Conservation (phyloP, 2,797 vertebrate species). For the Eulemur rubriventer region DNA sequence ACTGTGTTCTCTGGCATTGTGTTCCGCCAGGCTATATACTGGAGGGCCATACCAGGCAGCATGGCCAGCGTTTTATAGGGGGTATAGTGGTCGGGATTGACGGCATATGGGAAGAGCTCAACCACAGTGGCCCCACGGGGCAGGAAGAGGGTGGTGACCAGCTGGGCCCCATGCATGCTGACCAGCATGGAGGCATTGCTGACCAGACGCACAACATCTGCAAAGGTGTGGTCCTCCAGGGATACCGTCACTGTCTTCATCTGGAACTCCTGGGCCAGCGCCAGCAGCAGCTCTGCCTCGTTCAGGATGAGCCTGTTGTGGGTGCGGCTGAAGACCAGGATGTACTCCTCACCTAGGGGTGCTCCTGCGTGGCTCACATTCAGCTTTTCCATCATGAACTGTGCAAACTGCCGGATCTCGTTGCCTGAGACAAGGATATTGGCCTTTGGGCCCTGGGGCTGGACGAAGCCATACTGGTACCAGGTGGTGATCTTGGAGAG, state of each 20-base stretch:
- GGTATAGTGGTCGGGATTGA: slow-evolving; percentile 97
- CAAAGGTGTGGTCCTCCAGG: slow-evolving; percentile 94
- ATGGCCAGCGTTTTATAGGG: slow-evolving; percentile 96
- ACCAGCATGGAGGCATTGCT: slow-evolving; percentile 94
- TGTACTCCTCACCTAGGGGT: slow-evolving; percentile 89
- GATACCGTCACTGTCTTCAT: slow-evolving; percentile 96
- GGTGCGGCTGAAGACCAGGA: slow-evolving; percentile 95
- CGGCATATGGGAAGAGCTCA: slow-evolving; percentile 96
- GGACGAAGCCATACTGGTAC: slow-evolving; percentile 99
- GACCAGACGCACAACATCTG: slow-evolving; percentile 91
- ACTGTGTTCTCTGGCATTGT: slow-evolving; percentile 90
- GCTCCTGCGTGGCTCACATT: slow-evolving; percentile 86
- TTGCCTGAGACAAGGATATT: slow-evolving; percentile 97
- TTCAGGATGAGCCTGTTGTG: slow-evolving; percentile 96
- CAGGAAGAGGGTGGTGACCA: slow-evolving; percentile 95
- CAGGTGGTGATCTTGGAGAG: slow-evolving; percentile 98
- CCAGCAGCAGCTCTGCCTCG: slow-evolving; percentile 95
- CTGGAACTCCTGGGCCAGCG: slow-evolving; percentile 96
- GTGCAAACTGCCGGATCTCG: slow-evolving; percentile 95
- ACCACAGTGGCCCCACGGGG: slow-evolving; percentile 94
- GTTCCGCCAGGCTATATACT: slow-evolving; percentile 97
- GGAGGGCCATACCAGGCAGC: slow-evolving; percentile 97
- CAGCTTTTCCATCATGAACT: slow-evolving; percentile 90
- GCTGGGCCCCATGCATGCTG: slow-evolving; percentile 98
- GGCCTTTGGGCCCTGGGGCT: slow-evolving; percentile 98